phyloP scores from a whole-genome alignment of 1,140 invertebrate species.

The Harpegnathos saltator region DNA sequence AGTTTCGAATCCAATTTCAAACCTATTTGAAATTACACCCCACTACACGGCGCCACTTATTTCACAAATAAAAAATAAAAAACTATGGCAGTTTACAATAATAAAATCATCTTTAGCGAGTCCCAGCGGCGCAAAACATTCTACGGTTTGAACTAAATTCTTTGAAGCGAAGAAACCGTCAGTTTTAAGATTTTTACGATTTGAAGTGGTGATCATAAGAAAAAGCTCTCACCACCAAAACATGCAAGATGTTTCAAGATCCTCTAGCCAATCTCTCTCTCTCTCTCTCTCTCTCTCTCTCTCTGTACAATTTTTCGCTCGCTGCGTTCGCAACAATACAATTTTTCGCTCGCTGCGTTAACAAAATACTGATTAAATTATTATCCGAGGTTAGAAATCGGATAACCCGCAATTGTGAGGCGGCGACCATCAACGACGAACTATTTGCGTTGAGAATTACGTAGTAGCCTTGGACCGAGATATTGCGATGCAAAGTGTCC shows the following conservation, averaged over 20 bases:
- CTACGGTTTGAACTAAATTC: no score
- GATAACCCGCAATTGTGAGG: constrained; percentile 19
- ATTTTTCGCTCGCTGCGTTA: not conserved
- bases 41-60: no score
- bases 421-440: constrained; percentile 12
- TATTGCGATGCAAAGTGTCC: constrained; percentile 78
- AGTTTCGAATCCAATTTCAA: no score
- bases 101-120: no score
- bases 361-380: constrained; percentile 13
- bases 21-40: no score
- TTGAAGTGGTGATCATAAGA: not conserved
- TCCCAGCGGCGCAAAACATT: no score
- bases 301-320: not conserved
- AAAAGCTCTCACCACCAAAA: not conserved
- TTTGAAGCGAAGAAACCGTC: no score
- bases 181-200: no score
- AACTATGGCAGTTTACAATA: no score
- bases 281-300: no score
- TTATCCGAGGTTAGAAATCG: constrained; percentile 11
- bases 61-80: no score
- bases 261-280: not conserved
- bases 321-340: not conserved
- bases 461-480: constrained; percentile 42
- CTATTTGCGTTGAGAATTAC: constrained; percentile 59
- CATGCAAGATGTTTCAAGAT: no score